These are phyloP conservation scores for Melinaea marsaeus DNA, from an alignment of 2,888 invertebrate genomes.

Conservation along the genomic window DNA sequence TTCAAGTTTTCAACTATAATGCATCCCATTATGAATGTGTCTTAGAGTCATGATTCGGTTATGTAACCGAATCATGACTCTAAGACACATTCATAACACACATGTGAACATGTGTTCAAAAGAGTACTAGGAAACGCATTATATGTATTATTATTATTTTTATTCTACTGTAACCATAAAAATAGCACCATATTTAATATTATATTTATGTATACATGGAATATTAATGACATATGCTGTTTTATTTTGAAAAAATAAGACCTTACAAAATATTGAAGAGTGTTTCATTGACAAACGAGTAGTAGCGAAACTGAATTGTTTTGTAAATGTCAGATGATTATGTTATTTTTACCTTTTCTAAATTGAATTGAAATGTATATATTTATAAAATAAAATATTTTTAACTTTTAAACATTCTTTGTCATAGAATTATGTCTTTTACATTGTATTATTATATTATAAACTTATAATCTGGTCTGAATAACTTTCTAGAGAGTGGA, in stretches of 20 bases:
- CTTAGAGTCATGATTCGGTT: slow-evolving; percentile 5
- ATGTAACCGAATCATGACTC: too few species aligned
- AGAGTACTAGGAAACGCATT: slow-evolving; percentile 18
- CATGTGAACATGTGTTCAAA: too few species aligned
- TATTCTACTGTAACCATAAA: slow-evolving; percentile 21
- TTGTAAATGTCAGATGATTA: too few species aligned
- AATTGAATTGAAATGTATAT: too few species aligned
- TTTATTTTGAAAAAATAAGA: slow-evolving; percentile 21
- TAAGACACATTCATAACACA: slow-evolving; percentile 23
- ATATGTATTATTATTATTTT: slow-evolving; percentile 23
- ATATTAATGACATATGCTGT: slow-evolving; percentile 19
- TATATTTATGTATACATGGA: slow-evolving; percentile 21
- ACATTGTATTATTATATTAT: too few species aligned
- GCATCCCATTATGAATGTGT: slow-evolving; percentile 20
- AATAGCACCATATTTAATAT: slow-evolving; percentile 22
- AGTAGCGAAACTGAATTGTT: neutral
- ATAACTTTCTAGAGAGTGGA: too few species aligned
- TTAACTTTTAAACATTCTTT: neutral
- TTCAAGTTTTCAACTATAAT: slow-evolving; percentile 24
- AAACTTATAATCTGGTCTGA: too few species aligned
- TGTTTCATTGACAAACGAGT: slow-evolving; percentile 8
- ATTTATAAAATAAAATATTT: too few species aligned
- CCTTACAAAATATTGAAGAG: slow-evolving; percentile 25
- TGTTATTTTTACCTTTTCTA: too few species aligned
- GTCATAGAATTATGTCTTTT: slow-evolving; percentile 17